A percentile compares a stretch with the other conserved stretches of the same genome.
These are phyloP conservation scores for Monomorium pharaonis DNA, from an alignment of 1,140 invertebrate species.

Conservation along the genomic window DNA sequence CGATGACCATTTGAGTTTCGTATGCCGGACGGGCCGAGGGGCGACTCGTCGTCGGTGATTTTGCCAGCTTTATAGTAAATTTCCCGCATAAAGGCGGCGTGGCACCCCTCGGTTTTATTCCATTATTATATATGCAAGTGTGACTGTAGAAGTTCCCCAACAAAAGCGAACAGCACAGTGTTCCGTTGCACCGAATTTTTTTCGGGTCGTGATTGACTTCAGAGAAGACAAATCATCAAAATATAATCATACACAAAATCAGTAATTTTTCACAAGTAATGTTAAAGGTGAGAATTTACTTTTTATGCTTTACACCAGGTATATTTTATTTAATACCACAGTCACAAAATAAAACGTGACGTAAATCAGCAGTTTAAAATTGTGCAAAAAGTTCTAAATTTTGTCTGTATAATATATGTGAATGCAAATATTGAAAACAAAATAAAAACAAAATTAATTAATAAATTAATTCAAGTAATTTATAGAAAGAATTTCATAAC, in stretches of 20 bases:
- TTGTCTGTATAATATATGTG: background rate
- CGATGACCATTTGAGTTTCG: slow-evolving; percentile 84
- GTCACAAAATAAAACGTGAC: background rate
- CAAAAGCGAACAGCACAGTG: slow-evolving; percentile 60
- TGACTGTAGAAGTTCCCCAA: slow-evolving; percentile 74
- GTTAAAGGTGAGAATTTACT: background rate
- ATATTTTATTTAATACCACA: background rate
- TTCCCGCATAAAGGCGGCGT: slow-evolving; percentile 78
- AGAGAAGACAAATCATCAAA: background rate
- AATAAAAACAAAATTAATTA: background rate
- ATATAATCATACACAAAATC: background rate
- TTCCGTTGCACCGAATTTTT: slow-evolving; percentile 51
- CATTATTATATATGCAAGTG: slow-evolving; percentile 83
- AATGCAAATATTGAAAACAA: background rate
- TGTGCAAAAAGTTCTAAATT: background rate
- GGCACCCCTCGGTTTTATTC: slow-evolving; percentile 82
- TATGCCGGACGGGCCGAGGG: slow-evolving; percentile 63
- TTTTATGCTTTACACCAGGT: background rate
- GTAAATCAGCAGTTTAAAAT: background rate
- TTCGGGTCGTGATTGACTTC: slow-evolving; percentile 33
- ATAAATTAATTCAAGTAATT: background rate
- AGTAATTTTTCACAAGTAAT: slow-evolving; percentile 2
- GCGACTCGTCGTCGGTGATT: slow-evolving; percentile 75
- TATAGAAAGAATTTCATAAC: background rate
- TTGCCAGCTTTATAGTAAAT: slow-evolving; percentile 81